Percentiles rank a stretch among this genome's conserved stretches.
These are phyloP conservation scores for Synergus gifuensis DNA, from an alignment of 2,888 invertebrate species.

Conservation along the genomic window DNA sequence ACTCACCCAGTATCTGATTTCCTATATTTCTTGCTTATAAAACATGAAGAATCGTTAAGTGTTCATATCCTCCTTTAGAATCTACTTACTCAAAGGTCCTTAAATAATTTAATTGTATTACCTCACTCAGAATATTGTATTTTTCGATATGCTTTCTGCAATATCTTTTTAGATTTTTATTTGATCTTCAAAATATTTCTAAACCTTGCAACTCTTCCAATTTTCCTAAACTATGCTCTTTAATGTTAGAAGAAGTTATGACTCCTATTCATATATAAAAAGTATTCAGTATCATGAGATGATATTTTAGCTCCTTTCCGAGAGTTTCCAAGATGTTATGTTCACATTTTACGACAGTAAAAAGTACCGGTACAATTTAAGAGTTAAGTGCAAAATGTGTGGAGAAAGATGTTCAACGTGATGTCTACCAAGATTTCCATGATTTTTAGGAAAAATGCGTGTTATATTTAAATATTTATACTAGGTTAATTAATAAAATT, in stretches of 20 bases:
- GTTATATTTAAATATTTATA: too few species aligned
- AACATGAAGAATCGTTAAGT: conserved; percentile 20
- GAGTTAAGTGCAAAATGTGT: background rate
- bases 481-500: too few species aligned
- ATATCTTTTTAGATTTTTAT: background rate
- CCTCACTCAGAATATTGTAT: background rate
- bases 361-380: conserved; percentile 3
- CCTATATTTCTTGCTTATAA: conserved; percentile 2
- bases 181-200: background rate
- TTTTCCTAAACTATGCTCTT: background rate
- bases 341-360: background rate
- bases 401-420: background rate
- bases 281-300: background rate
- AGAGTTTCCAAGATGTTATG: background rate
- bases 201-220: background rate
- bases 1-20: conserved; percentile 22
- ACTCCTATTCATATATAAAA: background rate
- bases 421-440: background rate
- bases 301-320: background rate
- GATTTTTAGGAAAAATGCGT: background rate
- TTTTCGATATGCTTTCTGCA: background rate
- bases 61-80: conserved; percentile 12
- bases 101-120: too few species aligned
- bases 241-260: background rate
- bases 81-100: background rate